Percentiles rank a stretch among this genome's conserved stretches.
Conservation (phyloP, 2,888 invertebrate genomes). For the Melikaiella ostensackeni region DNA sequence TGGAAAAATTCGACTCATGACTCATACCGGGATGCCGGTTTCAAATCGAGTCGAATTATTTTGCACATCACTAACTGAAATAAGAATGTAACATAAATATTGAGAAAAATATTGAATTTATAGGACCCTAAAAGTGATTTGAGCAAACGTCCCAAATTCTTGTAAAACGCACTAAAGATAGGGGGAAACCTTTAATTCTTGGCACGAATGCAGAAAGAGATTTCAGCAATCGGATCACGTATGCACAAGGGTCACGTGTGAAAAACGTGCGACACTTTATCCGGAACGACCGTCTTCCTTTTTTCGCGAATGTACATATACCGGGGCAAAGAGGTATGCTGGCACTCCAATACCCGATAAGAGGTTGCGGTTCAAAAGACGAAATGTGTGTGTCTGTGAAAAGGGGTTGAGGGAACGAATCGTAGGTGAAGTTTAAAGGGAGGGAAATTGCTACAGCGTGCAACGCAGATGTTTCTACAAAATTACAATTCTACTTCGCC, state of each 20-base stretch:
- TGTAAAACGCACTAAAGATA: constrained; percentile 25
- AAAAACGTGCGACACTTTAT: constrained; percentile 46
- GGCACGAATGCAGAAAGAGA: constrained; percentile 36
- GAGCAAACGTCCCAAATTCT: not conserved
- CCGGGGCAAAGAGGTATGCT: constrained; percentile 34
- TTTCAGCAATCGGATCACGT: constrained; percentile 59
- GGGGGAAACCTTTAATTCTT: constrained; percentile 42
- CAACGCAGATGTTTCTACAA: constrained; percentile 55
- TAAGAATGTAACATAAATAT: not conserved
- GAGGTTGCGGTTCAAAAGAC: constrained; percentile 34
- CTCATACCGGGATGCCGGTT: too few relatives aligned
- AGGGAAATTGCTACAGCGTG: constrained; percentile 39
- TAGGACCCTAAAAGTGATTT: not conserved
- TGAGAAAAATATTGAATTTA: not conserved
- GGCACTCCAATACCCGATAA: constrained; percentile 39
- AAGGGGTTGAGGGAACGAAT: constrained; percentile 40
- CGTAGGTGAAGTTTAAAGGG: constrained; percentile 13
- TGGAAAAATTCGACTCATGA: too few relatives aligned
- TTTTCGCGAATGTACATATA: constrained; percentile 37
- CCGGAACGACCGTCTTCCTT: constrained; percentile 51
- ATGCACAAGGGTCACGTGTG: constrained; percentile 59
- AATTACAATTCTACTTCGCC: constrained; percentile 60
- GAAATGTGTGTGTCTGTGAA: constrained; percentile 22
- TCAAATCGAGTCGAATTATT: too few relatives aligned
- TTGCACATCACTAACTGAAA: too few relatives aligned